Evolutionary conservation across 2,113 vertebrate species (phyloP).

Genomic region (Alouatta palliata): DNA sequence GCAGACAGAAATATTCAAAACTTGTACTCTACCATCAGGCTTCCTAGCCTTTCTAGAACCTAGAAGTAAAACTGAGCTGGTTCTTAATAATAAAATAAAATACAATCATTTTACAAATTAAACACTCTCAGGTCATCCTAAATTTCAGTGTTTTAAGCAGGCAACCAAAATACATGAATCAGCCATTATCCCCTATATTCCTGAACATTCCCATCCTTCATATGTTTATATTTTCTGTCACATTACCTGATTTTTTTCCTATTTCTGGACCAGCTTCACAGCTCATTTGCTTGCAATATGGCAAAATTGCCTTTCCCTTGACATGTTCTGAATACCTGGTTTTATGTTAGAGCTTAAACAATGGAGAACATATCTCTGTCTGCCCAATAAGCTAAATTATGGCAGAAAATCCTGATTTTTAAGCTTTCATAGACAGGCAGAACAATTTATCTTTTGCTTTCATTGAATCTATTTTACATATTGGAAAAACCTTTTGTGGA

Average conservation of each 20-base stretch:
- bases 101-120: not conserved
- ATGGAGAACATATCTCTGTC: not conserved
- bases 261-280: conserved; percentile 16
- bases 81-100: not conserved
- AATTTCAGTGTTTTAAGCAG: not conserved
- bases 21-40: not conserved
- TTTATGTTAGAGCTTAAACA: conserved; percentile 40
- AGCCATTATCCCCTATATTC: fast-evolving
- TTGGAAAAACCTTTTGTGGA: not conserved
- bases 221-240: not conserved
- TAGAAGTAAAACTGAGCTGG: not conserved
- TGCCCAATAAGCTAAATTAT: conserved; percentile 22
- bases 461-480: conserved; percentile 37
- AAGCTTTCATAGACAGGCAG: not conserved
- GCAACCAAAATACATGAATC: not conserved
- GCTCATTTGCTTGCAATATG: not conserved
- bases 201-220: not conserved
- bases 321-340: not conserved
- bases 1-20: not conserved
- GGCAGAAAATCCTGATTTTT: not conserved
- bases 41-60: not conserved
- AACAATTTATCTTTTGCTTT: not conserved
- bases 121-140: not conserved
- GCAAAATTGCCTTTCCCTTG: conserved; percentile 37
- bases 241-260: conserved; percentile 1